phyloP scores from a whole-genome alignment of 2,113 vertebrate species.

The Catharus minimus region DNA sequence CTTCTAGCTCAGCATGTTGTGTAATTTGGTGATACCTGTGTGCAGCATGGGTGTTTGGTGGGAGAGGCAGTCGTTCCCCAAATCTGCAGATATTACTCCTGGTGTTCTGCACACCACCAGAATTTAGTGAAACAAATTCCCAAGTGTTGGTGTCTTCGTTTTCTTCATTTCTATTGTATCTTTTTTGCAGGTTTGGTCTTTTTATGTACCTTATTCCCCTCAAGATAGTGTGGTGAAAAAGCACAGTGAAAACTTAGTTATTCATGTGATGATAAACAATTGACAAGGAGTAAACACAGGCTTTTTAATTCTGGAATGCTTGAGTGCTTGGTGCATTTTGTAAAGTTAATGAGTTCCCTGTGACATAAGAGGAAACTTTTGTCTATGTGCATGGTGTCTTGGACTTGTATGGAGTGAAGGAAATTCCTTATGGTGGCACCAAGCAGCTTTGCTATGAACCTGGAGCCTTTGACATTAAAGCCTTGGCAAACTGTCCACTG shows the following conservation, averaged over 20 bases:
- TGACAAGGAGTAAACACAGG: not conserved
- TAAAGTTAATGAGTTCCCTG: rapidly evolving
- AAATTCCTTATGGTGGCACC: not conserved
- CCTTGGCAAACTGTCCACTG: rapidly evolving
- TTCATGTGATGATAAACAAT: not conserved
- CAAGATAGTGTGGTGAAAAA: not conserved
- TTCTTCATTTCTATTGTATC: not conserved
- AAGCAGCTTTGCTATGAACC: not conserved
- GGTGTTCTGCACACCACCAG: rapidly evolving
- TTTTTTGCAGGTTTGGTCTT: not conserved
- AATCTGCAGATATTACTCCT: not conserved
- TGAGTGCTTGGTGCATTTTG: not conserved
- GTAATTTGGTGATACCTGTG: not conserved
- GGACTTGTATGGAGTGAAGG: not conserved
- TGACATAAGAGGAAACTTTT: not conserved
- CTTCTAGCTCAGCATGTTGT: not conserved
- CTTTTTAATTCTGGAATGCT: not conserved
- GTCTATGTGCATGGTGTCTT: not conserved
- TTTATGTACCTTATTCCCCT: not conserved
- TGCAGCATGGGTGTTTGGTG: rapidly evolving
- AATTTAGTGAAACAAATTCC: not conserved
- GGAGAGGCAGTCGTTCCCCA: not conserved
- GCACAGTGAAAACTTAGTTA: not conserved
- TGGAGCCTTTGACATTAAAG: not conserved
- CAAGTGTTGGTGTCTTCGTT: rapidly evolving